Evolutionary conservation across 2,888 invertebrate species (phyloP).

Genomic region (Tipula confusa): DNA sequence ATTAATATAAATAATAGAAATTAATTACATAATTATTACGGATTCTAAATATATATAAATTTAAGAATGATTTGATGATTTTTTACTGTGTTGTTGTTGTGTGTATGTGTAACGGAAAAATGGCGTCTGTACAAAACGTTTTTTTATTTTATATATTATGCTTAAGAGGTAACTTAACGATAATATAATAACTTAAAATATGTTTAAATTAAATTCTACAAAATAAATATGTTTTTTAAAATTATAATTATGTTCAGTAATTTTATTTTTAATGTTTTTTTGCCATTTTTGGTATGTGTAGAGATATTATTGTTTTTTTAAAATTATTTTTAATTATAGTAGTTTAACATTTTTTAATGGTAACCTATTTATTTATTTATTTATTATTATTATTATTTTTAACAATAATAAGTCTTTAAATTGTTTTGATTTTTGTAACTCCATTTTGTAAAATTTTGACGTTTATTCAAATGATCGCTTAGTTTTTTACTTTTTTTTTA

Average conservation of each 20-base stretch:
- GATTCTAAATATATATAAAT: not conserved
- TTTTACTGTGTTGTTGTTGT: not conserved
- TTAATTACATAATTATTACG: not conserved
- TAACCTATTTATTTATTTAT: constrained; percentile 15
- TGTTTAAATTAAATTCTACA: constrained; percentile 5
- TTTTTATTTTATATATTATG: too few species aligned
- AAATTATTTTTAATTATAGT: constrained; percentile 13
- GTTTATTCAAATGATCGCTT: not conserved
- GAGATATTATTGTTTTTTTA: constrained; percentile 13
- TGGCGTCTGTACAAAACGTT: constrained; percentile 3
- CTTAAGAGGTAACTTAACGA: not conserved
- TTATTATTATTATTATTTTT: constrained; percentile 3
- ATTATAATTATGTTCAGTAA: not conserved
- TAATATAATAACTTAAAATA: not conserved
- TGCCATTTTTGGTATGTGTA: constrained; percentile 25
- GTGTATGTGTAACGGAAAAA: constrained; percentile 8
- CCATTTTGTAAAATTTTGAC: not conserved
- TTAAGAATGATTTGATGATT: not conserved
- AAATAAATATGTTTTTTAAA: not conserved
- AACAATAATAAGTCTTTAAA: constrained; percentile 20
- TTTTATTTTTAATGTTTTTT: constrained; percentile 6
- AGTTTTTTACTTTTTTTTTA: not conserved
- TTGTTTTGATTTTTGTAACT: not conserved
- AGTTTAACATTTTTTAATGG: not conserved
- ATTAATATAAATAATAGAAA: not conserved